Evolutionary conservation across 1,140 invertebrate species (phyloP).

Genomic region (Schmidtea mediterranea): DNA sequence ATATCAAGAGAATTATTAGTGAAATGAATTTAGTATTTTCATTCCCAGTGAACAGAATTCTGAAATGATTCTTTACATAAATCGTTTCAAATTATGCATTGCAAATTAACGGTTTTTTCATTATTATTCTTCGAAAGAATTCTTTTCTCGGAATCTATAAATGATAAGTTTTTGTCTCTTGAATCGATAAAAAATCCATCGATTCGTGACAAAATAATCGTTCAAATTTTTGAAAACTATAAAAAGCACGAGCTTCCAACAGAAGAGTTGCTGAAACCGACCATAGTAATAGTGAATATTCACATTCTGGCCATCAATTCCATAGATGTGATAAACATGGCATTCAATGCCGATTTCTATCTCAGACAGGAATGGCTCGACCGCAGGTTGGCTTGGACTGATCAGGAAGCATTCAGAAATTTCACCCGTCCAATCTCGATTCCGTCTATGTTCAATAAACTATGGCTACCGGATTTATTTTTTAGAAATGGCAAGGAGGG

Average conservation of each 20-base stretch:
- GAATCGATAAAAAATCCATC: slow-evolving; percentile 7
- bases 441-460: background rate
- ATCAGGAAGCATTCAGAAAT: background rate
- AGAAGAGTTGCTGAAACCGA: slow-evolving; percentile 9
- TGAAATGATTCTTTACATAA: too few species aligned
- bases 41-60: too few species aligned
- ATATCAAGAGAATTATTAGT: too few species aligned
- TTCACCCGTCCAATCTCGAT: background rate
- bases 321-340: slow-evolving; percentile 5
- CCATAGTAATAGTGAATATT: slow-evolving; percentile 2
- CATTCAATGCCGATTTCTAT: background rate
- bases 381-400: background rate
- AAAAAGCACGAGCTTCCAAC: background rate
- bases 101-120: too few species aligned
- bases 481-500: slow-evolving; percentile 4
- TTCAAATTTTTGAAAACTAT: background rate
- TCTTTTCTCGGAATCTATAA: too few species aligned
- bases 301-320: slow-evolving; percentile 6
- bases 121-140: too few species aligned
- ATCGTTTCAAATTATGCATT: too few species aligned
- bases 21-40: too few species aligned
- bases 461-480: slow-evolving; percentile 4
- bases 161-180: slow-evolving; percentile 11
- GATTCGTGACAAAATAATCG: slow-evolving; percentile 9
- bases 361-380: background rate